Evolutionary conservation across 2,797 vertebrate genomes (phyloP), one percentile per base, ranked within the genome.

Genomic region (Acanthiza pusilla): DNA sequence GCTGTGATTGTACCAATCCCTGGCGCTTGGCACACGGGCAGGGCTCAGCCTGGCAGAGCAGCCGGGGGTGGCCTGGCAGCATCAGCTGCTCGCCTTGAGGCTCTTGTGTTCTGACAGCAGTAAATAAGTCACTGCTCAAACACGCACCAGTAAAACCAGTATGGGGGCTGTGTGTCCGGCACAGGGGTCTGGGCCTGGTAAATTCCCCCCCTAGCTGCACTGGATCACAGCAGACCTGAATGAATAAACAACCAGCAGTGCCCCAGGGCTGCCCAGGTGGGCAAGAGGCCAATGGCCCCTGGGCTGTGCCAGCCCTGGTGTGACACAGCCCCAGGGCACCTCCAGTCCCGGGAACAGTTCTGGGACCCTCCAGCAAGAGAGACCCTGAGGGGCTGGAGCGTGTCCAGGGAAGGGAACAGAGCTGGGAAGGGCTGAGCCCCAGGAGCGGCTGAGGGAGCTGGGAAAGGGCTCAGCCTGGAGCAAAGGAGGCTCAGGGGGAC

Each of bases 131-230:
- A 27, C 78, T 22, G 65, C 7, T 70, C 55, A 66, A 36, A 20
- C 43, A 9, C 3, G 2, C 1, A 42, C 48, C 72, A 16, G 40
- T 30, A 1, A 20, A 88, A 71, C 30, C 79, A 36, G n/a, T 2
- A 0, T 58, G 89, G 77, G 50, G n/a, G 2, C 22, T 1, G 30
- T 2, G 57, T 16, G 27, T 7, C 58, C 67, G 11, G 70, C 21
- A 1, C 3, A 1, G 62, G 45, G 18, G 1, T 7, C 20, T 36
- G 5, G 3, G 34, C 12, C 38, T 16, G 5, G 5, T 13, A 1
- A 40, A 25, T 30, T 21, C 12, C 61, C 20, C 47, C 9, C 0
- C 10, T 20, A 60, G 73, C 47, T 43, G 0, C 1, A 2, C 12
- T 13, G 25, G 7, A 8, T 38, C 32, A 1, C 14, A 11, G 7